Conservation (phyloP, 2,113 vertebrate genomes). For the Eidolon helvum region DNA sequence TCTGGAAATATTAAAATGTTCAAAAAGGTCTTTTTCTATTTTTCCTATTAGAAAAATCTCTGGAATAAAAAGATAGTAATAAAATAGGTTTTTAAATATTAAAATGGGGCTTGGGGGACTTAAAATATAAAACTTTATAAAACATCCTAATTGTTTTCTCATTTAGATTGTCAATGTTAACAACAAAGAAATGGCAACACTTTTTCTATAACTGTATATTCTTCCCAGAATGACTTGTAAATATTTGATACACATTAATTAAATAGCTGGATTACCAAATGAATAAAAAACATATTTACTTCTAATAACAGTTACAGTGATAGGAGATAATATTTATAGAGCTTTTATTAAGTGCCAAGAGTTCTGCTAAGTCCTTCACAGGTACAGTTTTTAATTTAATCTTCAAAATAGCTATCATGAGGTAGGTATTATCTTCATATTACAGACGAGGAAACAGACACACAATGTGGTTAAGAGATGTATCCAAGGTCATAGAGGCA, state of each 20-base stretch:
- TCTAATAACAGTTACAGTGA: neutral
- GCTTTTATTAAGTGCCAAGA: neutral
- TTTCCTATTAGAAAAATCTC: neutral
- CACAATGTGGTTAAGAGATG: neutral
- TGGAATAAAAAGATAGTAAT: neutral
- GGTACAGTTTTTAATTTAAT: neutral
- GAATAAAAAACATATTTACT: neutral
- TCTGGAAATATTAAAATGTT: neutral
- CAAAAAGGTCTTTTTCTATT: neutral
- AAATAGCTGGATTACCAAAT: neutral
- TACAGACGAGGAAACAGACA: neutral
- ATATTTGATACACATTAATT: neutral
- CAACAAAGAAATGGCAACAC: neutral
- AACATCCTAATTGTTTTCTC: neutral
- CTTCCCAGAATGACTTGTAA: neutral
- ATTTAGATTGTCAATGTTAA: neutral
- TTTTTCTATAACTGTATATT: neutral
- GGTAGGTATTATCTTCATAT: neutral
- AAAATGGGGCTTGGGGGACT: neutral
- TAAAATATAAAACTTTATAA: neutral
- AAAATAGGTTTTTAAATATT: neutral
- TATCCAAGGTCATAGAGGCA: neutral
- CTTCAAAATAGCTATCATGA: neutral
- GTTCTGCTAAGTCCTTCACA: neutral
- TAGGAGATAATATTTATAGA: neutral